These are phyloP conservation scores for Diabrotica balteata DNA, from an alignment of 2,888 invertebrate genomes.

Conservation along the genomic window DNA sequence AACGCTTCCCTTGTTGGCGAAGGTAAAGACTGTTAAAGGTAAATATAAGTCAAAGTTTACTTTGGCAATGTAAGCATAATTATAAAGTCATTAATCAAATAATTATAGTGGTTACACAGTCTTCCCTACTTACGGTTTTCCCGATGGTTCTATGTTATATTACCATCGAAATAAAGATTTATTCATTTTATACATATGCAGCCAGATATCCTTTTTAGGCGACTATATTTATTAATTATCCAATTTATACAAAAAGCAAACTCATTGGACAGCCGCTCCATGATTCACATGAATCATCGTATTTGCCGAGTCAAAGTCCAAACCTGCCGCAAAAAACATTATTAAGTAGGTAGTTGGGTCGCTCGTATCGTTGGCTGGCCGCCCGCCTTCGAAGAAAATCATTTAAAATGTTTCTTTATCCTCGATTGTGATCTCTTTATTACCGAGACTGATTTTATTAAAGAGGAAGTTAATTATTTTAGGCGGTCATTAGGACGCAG, in stretches of 20 bases:
- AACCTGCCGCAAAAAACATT: not conserved
- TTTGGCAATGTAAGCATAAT: too few species aligned
- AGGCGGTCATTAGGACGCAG: too few species aligned
- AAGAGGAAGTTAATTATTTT: constrained; percentile 32
- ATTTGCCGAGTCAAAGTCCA: not conserved
- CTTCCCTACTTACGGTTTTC: too few species aligned
- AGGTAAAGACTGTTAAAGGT: too few species aligned
- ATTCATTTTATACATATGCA: too few species aligned
- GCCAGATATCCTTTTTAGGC: too few species aligned
- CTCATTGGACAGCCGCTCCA: not conserved
- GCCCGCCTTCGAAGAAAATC: constrained; percentile 39
- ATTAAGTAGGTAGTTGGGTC: constrained; percentile 9
- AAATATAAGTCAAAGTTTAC: too few species aligned
- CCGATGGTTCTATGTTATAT: too few species aligned
- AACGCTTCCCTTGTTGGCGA: too few species aligned
- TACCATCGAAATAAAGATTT: too few species aligned
- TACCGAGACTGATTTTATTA: constrained; percentile 38
- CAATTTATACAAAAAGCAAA: not conserved
- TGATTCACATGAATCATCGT: not conserved
- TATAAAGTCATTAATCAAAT: too few species aligned
- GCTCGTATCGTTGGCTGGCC: constrained; percentile 7
- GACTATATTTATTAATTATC: not conserved
- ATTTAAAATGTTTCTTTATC: constrained; percentile 39
- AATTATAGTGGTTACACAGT: too few species aligned
- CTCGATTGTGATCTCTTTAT: constrained; percentile 42